Conservation (phyloP, 2,113 vertebrate species). For the Callionymus lyra region DNA sequence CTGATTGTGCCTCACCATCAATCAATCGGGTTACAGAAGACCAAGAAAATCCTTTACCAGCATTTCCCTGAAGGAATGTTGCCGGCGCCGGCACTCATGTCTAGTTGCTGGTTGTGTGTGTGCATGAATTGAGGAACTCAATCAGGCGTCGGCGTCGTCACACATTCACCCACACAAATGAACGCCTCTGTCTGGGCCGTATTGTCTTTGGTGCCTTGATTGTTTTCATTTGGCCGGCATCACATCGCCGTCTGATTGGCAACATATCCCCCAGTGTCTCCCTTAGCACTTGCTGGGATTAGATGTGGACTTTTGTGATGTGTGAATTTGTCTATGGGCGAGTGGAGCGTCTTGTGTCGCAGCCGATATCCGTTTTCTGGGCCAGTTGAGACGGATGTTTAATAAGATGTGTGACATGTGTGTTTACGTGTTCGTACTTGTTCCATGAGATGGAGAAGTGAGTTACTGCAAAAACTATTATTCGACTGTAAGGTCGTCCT, state of each 20-base stretch:
- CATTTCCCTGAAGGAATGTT: constrained; percentile 22
- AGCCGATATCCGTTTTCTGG: too few species aligned
- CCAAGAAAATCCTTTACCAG: constrained; percentile 15
- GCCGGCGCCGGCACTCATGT: constrained; percentile 5
- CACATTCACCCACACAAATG: constrained; percentile 7
- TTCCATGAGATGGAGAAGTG: too few species aligned
- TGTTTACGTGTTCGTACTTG: too few species aligned
- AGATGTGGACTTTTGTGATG: constrained; percentile 43
- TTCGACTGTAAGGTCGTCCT: too few species aligned
- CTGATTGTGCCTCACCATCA: constrained; percentile 4
- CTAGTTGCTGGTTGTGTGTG: constrained; percentile 14
- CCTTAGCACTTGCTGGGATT: constrained; percentile 53
- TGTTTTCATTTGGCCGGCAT: constrained; percentile 50
- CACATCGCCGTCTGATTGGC: constrained; percentile 56
- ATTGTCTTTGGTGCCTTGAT: constrained; percentile 49
- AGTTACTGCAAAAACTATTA: too few species aligned
- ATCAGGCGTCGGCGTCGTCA: constrained; percentile 10
- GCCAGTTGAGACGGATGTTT: too few species aligned
- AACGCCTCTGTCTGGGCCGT: constrained; percentile 22
- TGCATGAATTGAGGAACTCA: constrained; percentile 23
- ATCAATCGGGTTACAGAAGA: constrained; percentile 20
- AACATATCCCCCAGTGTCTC: constrained; percentile 48
- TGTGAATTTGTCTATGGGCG: constrained; percentile 19
- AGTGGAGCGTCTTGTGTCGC: too few species aligned
- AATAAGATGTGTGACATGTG: too few species aligned